Evolutionary conservation across 2,797 vertebrate genomes (phyloP).

Genomic region (Chlorospingus flavigularis): DNA sequence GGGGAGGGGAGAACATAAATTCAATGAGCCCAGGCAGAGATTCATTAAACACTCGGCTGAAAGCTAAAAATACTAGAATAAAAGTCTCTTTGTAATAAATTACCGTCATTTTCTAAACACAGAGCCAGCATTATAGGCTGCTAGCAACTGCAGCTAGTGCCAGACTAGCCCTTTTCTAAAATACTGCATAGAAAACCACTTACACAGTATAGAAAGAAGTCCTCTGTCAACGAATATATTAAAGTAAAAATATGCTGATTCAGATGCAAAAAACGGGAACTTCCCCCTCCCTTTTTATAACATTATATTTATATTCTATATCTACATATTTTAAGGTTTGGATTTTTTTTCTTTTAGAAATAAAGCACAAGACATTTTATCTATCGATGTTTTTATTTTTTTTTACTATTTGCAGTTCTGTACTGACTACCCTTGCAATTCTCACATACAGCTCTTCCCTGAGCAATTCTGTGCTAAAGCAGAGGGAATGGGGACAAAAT

Average conservation of each 20-base stretch:
- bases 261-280: neutral
- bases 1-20: conserved; percentile 25
- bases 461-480: neutral
- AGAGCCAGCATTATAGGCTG: conserved; percentile 64
- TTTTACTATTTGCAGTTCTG: neutral
- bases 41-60: conserved; percentile 55
- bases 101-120: conserved; percentile 60
- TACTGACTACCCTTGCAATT: neutral
- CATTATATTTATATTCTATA: neutral
- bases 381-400: neutral
- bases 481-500: neutral
- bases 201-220: conserved; percentile 30
- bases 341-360: neutral
- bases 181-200: neutral
- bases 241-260: conserved; percentile 31
- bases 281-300: neutral
- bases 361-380: neutral
- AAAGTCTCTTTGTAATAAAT: conserved; percentile 68
- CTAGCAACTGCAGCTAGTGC: conserved; percentile 51
- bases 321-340: neutral
- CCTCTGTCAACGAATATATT: conserved; percentile 24
- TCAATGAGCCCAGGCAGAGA: conserved; percentile 57
- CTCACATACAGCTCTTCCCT: neutral
- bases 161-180: conserved; percentile 51
- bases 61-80: conserved; percentile 69